These are phyloP conservation scores for Vesta saturnalis DNA, from an alignment of 2,888 invertebrate species.

Conservation along the genomic window DNA sequence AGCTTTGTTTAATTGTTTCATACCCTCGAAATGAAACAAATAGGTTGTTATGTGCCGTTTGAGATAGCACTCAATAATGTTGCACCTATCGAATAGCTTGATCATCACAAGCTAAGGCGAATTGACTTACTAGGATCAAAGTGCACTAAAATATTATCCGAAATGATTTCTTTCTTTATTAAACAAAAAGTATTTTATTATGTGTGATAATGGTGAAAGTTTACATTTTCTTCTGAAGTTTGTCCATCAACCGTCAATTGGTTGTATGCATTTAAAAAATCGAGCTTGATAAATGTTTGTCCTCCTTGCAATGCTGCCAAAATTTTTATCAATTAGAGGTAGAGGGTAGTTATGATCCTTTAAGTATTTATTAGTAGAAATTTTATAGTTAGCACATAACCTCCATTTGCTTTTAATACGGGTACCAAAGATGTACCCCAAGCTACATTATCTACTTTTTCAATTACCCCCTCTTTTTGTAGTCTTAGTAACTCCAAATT, in stretches of 20 bases:
- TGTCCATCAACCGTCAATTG: conserved; percentile 49
- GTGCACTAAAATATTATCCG: neutral
- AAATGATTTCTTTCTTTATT: neutral
- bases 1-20: neutral
- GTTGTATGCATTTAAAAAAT: conserved; percentile 52
- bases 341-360: conserved; percentile 48
- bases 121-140: neutral
- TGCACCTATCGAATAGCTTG: neutral
- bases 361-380: conserved; percentile 47
- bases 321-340: conserved; percentile 47
- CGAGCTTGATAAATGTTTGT: conserved; percentile 52
- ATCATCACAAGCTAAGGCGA: neutral
- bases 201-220: neutral
- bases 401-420: neutral
- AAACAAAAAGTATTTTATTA: neutral
- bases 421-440: conserved; percentile 43
- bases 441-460: conserved; percentile 12
- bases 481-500: no score
- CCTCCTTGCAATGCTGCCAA: conserved; percentile 39
- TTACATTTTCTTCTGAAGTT: conserved; percentile 20
- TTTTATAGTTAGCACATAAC: conserved; percentile 43
- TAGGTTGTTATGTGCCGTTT: neutral
- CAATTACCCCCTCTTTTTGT: conserved; percentile 39
- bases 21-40: neutral
- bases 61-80: neutral